Evolutionary conservation across 1,140 invertebrate genomes (phyloP).

Genomic region (Drosophila orosa): DNA sequence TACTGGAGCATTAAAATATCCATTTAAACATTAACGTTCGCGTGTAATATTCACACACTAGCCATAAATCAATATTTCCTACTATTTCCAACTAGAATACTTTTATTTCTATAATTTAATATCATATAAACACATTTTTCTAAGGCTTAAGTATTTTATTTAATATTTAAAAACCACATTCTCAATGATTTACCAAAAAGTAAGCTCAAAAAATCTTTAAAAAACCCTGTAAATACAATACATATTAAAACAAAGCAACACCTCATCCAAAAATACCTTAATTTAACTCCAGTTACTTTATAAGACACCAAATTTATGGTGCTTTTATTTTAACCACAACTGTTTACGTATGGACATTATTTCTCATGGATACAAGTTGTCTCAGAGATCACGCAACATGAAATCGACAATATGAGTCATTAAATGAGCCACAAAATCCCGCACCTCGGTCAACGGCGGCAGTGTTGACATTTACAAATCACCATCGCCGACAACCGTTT

Average conservation of each 20-base stretch:
- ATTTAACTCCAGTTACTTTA: not conserved
- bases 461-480: constrained; percentile 82
- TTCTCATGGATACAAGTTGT: constrained; percentile 46
- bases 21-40: no score
- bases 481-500: constrained; percentile 58
- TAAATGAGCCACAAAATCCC: constrained; percentile 52
- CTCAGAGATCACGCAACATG: constrained; percentile 75
- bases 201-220: no score
- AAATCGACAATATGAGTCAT: constrained; percentile 74
- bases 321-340: constrained; percentile 23
- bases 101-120: no score
- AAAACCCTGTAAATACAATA: not conserved
- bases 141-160: no score
- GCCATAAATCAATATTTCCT: no score
- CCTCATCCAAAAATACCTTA: not conserved
- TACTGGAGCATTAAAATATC: no score
- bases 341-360: constrained; percentile 12
- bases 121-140: no score
- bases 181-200: not conserved
- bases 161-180: not conserved
- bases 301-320: constrained; percentile 1
- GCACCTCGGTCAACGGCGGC: constrained; percentile 31
- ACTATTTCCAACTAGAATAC: no score
- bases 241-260: not conserved
- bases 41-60: no score